Percentiles rank a stretch among this genome's conserved stretches.
Evolutionary conservation across 1,140 invertebrate genomes (phyloP).

Genomic region (Temnothorax nylanderi): DNA sequence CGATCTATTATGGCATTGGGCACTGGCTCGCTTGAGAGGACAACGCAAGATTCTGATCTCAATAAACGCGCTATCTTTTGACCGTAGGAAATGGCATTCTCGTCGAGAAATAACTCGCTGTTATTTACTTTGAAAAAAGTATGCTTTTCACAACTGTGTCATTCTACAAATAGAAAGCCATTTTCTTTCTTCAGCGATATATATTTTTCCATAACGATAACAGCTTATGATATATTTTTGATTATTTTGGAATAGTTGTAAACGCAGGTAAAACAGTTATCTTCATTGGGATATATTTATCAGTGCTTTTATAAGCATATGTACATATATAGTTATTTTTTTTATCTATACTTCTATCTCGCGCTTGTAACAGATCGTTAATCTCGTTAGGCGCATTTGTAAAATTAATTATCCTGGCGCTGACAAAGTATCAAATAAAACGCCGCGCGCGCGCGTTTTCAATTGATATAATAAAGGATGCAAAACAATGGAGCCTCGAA

Average conservation of each 20-base stretch:
- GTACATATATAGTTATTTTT: neutral
- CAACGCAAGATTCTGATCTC: conserved; percentile 42
- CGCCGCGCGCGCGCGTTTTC: conserved; percentile 46
- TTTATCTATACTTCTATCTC: neutral
- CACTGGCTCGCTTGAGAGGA: conserved; percentile 20
- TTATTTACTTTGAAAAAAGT: conserved; percentile 11
- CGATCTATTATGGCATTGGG: conserved; percentile 39
- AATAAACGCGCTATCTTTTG: conserved; percentile 41
- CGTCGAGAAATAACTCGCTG: conserved; percentile 31
- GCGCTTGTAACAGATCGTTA: conserved; percentile 29
- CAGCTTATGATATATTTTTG: conserved; percentile 7
- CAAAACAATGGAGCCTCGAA: conserved; percentile 64
- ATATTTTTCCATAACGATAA: neutral
- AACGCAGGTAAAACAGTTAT: neutral
- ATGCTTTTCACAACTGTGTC: neutral
- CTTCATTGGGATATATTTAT: neutral
- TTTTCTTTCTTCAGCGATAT: neutral
- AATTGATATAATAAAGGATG: conserved; percentile 62
- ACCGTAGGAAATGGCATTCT: conserved; percentile 35
- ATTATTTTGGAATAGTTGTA: neutral
- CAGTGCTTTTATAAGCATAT: neutral
- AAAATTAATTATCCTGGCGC: conserved; percentile 57
- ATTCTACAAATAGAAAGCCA: neutral
- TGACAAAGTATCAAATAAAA: conserved; percentile 64
- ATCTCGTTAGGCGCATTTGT: conserved; percentile 31